phyloP scores from a whole-genome alignment of 1,140 invertebrate species.

The Drosophila rhopaloa region DNA sequence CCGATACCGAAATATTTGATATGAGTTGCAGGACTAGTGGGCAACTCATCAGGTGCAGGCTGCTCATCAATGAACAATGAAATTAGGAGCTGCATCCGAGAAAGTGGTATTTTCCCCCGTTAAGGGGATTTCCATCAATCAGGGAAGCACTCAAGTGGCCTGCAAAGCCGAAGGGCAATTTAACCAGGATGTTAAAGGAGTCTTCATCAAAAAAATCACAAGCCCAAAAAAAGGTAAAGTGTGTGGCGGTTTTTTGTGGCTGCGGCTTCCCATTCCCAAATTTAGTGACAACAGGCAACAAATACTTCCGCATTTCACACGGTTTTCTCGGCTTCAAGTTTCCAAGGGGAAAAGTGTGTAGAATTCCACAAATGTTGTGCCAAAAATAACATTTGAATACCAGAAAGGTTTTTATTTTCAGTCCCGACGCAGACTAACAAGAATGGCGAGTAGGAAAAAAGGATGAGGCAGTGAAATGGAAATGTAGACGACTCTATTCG shows the following conservation, averaged over 20 bases:
- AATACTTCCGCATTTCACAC: constrained; percentile 79
- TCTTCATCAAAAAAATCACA: constrained; percentile 35
- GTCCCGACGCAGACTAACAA: constrained; percentile 53
- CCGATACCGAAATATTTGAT: constrained; percentile 1
- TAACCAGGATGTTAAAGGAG: constrained; percentile 32
- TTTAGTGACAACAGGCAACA: constrained; percentile 47
- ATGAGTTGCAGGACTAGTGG: neutral
- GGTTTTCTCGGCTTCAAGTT: constrained; percentile 18
- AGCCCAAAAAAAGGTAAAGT: constrained; percentile 31
- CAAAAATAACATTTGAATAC: constrained; percentile 79
- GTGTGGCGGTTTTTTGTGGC: constrained; percentile 45
- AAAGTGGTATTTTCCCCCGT: neutral
- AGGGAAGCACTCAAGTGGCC: constrained; percentile 38
- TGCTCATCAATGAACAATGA: constrained; percentile 43
- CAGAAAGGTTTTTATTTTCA: constrained; percentile 69
- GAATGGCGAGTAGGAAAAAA: constrained; percentile 7
- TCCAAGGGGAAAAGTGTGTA: constrained; percentile 5
- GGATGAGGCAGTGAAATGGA: constrained; percentile 23
- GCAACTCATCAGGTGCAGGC: constrained; percentile 14
- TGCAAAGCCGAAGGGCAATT: constrained; percentile 43
- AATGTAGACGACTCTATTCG: constrained; percentile 62
- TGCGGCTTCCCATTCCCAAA: constrained; percentile 40
- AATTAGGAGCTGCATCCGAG: constrained; percentile 27
- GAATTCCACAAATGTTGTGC: constrained; percentile 65
- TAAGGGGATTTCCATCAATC: constrained; percentile 24